Base-by-base conservation (phyloP, 2,888 invertebrate species). In the Coremacera marginata region DNA sequence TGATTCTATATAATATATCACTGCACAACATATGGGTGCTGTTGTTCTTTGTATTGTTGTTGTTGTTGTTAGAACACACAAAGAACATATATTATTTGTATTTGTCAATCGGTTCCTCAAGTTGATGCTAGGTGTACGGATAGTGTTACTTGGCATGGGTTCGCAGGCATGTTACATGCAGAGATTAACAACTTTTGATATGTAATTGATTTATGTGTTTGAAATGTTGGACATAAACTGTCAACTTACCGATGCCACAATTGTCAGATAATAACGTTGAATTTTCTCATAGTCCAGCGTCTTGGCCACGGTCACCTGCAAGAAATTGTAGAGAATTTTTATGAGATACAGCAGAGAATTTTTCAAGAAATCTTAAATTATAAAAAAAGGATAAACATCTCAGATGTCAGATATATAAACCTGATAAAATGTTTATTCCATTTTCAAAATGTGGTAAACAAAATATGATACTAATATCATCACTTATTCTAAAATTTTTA, bases 221-320 rank as follows among this genome's bases (percentile, higher is more conserved):
- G 49, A 71, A 70, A 75, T 76, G 74, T 73, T 49, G 72, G 37
- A 74, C 63, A 68, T 22, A 60, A 70, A 74, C 74, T 77, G 73
- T 81, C 80, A 79, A 92, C 94, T 94, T 90, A 97, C 96, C 90
- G 95, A 94, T 86, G 96, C 96, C 82, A 96, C 93, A 88, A 97
- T 93, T 83, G 95, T 96, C 89, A 97, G 93, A 89, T 95, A 94
- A 90, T 96, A 96, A 87, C 94, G 92, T 90, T 95, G 95, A 73
- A 94, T 95, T 88, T 93, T 94, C 90, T 97, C 97, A 89, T 94
- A 97, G 90, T 97, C 97, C 88, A 97, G 90, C 70, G 94, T 95
- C 84, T 94, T 93, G 86, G 95, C 95, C 77, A 97, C 94, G 25
- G 95, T 95, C 82, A 97, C 94, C 89, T 89, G 81, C 55, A 81